Conservation (phyloP, 2,113 vertebrate genomes). For the Odobenus rosmarus region DNA sequence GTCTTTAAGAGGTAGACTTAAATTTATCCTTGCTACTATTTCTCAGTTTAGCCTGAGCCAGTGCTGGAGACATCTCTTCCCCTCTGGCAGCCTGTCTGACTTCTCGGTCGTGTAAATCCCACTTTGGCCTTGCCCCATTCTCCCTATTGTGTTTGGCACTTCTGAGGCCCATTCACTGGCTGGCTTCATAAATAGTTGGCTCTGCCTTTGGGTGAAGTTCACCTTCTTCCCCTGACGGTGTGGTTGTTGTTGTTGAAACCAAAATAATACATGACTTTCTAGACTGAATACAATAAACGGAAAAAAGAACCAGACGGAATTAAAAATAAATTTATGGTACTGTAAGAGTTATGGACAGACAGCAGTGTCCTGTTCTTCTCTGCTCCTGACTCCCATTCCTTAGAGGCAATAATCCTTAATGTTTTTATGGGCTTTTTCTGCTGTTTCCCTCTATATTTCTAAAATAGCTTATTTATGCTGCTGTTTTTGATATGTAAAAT, state of each 20-base stretch:
- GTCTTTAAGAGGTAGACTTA: constrained; percentile 45
- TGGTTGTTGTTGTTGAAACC: constrained; percentile 26
- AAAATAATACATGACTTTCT: constrained; percentile 15
- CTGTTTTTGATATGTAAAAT: neutral
- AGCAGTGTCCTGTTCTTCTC: neutral
- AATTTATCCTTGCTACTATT: constrained; percentile 33
- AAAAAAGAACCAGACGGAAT: neutral
- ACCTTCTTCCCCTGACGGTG: constrained; percentile 11
- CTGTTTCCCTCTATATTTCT: neutral
- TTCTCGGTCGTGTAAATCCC: constrained; percentile 62
- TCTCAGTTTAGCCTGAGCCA: constrained; percentile 32
- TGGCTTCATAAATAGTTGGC: constrained; percentile 8
- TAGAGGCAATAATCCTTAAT: neutral
- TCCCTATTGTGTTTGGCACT: constrained; percentile 64
- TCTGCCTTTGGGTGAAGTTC: constrained; percentile 29
- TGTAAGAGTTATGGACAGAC: neutral
- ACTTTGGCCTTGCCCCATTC: constrained; percentile 25
- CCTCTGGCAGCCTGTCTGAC: constrained; percentile 43
- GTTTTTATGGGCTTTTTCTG: neutral
- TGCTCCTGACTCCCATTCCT: neutral
- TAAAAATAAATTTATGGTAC: neutral
- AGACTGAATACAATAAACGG: neutral
- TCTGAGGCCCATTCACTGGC: constrained; percentile 31
- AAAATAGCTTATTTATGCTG: neutral
- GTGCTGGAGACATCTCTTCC: constrained; percentile 13